A percentile compares a stretch with the other conserved stretches of the same genome.
Evolutionary conservation across 2,797 vertebrate species (phyloP).

Genomic region (Luscinia luscinia): DNA sequence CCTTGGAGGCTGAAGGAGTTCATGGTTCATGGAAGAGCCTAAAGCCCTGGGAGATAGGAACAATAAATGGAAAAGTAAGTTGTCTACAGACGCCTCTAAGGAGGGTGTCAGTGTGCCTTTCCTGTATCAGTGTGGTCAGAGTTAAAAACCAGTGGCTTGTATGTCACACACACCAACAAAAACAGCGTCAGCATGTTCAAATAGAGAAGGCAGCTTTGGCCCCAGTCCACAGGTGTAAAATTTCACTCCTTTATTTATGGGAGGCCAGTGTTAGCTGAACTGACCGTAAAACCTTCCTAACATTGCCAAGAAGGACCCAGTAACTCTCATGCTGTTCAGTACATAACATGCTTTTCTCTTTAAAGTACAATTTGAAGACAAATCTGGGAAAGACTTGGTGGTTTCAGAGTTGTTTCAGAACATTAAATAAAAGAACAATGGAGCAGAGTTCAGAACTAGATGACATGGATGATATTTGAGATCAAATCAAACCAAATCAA

Average conservation of each 20-base stretch:
- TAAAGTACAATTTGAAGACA: background rate
- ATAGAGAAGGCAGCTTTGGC: slow-evolving; percentile 41
- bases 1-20: background rate
- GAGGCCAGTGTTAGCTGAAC: slow-evolving; percentile 38
- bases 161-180: slow-evolving; percentile 41
- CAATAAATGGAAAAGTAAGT: background rate
- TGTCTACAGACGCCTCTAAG: slow-evolving; percentile 6
- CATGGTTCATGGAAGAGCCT: background rate
- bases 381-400: background rate
- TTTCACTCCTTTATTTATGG: slow-evolving; percentile 68
- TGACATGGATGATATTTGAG: background rate
- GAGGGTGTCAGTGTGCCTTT: slow-evolving; percentile 5
- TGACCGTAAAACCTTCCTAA: slow-evolving; percentile 46
- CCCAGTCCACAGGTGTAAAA: slow-evolving; percentile 43
- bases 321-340: slow-evolving; percentile 9
- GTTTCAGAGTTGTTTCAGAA: background rate
- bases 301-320: background rate
- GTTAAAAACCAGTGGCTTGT: slow-evolving; percentile 23
- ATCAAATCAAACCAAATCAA: background rate
- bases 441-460: background rate
- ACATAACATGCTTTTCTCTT: background rate
- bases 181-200: slow-evolving; percentile 51
- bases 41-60: background rate
- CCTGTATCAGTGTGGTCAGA: slow-evolving; percentile 1
- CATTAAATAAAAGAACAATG: background rate